These are phyloP conservation scores for Drosophila suboccidentalis DNA, from an alignment of 2,888 invertebrate species.

Conservation along the genomic window DNA sequence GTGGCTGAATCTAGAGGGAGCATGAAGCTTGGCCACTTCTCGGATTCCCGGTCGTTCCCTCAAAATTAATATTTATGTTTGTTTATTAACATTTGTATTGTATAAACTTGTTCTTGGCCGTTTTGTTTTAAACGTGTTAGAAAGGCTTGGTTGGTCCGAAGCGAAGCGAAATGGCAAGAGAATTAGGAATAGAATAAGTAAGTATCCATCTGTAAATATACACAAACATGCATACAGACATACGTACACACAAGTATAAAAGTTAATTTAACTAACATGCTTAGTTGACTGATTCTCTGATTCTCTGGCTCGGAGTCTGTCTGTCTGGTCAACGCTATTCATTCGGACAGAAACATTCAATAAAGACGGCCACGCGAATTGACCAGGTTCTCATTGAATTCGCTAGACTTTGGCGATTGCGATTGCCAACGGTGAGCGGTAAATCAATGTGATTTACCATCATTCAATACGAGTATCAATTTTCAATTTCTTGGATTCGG, in stretches of 20 bases:
- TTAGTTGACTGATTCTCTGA: conserved; percentile 18
- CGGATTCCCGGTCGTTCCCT: conserved; percentile 69
- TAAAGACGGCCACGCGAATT: conserved; percentile 79
- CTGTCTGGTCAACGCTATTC: conserved; percentile 66
- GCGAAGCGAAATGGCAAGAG: conserved; percentile 72
- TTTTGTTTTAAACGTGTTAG: conserved; percentile 81
- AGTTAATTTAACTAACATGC: conserved; percentile 51
- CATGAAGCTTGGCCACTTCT: conserved; percentile 32
- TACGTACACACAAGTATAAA: conserved; percentile 21
- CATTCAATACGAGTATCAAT: conserved; percentile 12
- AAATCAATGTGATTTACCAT: conserved; percentile 53
- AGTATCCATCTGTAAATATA: conserved; percentile 28
- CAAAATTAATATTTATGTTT: conserved; percentile 81
- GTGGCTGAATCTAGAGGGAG: conserved; percentile 9
- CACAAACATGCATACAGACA: conserved; percentile 20
- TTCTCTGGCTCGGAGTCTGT: conserved; percentile 62
- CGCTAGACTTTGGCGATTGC: conserved; percentile 37
- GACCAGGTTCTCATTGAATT: conserved; percentile 59
- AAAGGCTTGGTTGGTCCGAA: conserved; percentile 68
- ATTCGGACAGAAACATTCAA: conserved; percentile 81
- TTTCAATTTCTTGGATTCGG: conserved; percentile 2
- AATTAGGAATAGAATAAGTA: conserved; percentile 52
- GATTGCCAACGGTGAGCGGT: conserved; percentile 20
- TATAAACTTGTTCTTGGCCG: conserved; percentile 77
- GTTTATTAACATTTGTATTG: conserved; percentile 80